These are phyloP conservation scores for Priocnemis perturbator DNA, from an alignment of 2,888 invertebrate species.

Conservation along the genomic window DNA sequence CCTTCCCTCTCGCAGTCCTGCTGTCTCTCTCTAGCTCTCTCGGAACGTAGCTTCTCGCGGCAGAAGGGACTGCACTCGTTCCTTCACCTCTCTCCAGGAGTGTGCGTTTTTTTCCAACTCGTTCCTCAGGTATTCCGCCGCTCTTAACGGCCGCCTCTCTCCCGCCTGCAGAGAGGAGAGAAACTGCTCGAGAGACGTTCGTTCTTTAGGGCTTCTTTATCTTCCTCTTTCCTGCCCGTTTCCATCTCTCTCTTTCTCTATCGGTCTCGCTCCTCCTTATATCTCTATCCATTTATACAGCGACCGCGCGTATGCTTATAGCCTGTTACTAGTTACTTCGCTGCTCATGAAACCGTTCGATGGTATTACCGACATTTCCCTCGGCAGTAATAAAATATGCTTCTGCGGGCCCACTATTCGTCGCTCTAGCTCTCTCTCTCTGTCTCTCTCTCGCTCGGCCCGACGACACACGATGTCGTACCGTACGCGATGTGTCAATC, in stretches of 20 bases:
- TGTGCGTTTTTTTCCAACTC: conserved; percentile 63
- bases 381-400: no score
- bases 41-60: conserved; percentile 43
- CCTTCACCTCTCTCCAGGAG: conserved; percentile 65
- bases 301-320: conserved; percentile 2
- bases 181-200: conserved; percentile 23
- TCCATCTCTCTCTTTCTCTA: conserved; percentile 17
- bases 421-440: no score
- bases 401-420: no score
- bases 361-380: no score
- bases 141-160: conserved; percentile 60
- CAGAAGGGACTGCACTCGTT: conserved; percentile 65
- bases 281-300: conserved; percentile 31
- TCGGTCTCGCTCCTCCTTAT: not conserved
- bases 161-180: conserved; percentile 25
- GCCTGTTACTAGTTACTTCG: no score
- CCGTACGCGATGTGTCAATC: no score
- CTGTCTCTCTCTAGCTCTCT: conserved; percentile 34
- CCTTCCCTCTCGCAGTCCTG: conserved; percentile 29
- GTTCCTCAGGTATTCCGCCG: conserved; percentile 68
- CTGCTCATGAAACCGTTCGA: no score
- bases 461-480: no score
- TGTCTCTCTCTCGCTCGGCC: no score
- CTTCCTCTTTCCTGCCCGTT: conserved; percentile 9
- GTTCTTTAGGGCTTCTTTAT: conserved; percentile 23